Evolutionary conservation across 2,113 vertebrate genomes (phyloP).

Genomic region (Mixornis gularis): DNA sequence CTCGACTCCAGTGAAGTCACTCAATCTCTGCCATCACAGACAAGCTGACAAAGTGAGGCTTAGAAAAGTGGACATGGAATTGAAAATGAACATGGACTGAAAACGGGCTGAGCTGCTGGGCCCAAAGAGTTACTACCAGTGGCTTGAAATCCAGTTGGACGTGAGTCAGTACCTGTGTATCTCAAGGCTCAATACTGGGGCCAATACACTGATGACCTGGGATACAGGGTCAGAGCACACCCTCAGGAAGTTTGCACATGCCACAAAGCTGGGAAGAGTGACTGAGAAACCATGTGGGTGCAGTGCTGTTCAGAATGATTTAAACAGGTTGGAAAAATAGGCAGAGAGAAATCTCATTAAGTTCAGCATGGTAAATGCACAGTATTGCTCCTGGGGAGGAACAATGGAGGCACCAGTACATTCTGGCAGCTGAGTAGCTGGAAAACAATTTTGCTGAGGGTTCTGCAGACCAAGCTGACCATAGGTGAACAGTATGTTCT

Average conservation of each 20-base stretch:
- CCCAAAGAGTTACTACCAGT: not conserved
- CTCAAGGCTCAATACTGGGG: not conserved
- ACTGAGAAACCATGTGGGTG: not conserved
- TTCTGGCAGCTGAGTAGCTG: not conserved
- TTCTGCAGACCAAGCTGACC: not conserved
- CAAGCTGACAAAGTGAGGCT: not conserved
- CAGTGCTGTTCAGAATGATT: not conserved
- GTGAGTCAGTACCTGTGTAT: not conserved
- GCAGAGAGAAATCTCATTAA: not conserved
- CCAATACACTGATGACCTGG: not conserved
- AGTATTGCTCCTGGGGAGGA: not conserved
- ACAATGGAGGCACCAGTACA: not conserved
- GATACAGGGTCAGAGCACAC: not conserved
- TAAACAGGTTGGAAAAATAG: not conserved
- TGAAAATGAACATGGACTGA: not conserved
- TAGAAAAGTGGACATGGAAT: not conserved
- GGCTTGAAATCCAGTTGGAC: not conserved
- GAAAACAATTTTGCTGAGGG: not conserved
- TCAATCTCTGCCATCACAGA: not conserved
- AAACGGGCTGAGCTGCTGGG: not conserved
- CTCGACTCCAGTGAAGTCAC: not conserved
- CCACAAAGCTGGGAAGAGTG: not conserved
- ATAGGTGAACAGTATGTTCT: rapidly evolving
- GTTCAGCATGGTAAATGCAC: not conserved
- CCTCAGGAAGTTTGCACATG: not conserved